These are phyloP conservation scores for Perognathus longimembris DNA, from an alignment of 2,113 vertebrate genomes.

Conservation along the genomic window DNA sequence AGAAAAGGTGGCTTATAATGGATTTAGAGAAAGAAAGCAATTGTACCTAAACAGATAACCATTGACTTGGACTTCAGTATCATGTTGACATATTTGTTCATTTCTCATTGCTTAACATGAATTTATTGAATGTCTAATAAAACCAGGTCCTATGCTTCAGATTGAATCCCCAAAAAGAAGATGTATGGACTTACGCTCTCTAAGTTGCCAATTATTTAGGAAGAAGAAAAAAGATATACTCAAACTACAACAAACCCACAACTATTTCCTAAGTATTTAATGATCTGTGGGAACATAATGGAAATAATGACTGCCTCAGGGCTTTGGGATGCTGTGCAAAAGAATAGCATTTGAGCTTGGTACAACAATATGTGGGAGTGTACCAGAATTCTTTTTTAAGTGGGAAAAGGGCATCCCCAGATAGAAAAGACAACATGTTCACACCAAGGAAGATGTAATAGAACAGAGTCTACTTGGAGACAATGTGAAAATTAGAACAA, in stretches of 20 bases:
- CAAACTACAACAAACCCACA: neutral
- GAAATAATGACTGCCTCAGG: slow-evolving; percentile 48
- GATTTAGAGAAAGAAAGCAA: neutral
- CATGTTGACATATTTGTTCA: neutral
- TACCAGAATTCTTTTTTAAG: slow-evolving; percentile 60
- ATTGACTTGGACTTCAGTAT: neutral
- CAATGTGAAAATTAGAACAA: slow-evolving; percentile 72
- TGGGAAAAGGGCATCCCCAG: slow-evolving; percentile 72
- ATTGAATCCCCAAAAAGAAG: neutral
- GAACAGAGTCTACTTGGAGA: slow-evolving; percentile 64
- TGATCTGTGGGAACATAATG: neutral
- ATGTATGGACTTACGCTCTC: neutral
- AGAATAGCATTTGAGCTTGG: slow-evolving; percentile 57
- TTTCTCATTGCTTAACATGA: neutral
- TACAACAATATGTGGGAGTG: slow-evolving; percentile 68
- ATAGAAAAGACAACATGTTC: slow-evolving; percentile 78
- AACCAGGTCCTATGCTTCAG: neutral
- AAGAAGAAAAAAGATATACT: slow-evolving; percentile 7
- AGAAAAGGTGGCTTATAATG: neutral
- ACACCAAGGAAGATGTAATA: slow-evolving; percentile 58
- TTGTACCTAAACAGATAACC: neutral
- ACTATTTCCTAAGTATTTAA: slow-evolving; percentile 11
- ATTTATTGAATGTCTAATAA: neutral
- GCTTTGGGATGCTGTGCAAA: slow-evolving; percentile 36
- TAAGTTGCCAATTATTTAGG: neutral